These are phyloP conservation scores for Ispidina picta DNA, from an alignment of 2,797 vertebrate species.

Conservation along the genomic window DNA sequence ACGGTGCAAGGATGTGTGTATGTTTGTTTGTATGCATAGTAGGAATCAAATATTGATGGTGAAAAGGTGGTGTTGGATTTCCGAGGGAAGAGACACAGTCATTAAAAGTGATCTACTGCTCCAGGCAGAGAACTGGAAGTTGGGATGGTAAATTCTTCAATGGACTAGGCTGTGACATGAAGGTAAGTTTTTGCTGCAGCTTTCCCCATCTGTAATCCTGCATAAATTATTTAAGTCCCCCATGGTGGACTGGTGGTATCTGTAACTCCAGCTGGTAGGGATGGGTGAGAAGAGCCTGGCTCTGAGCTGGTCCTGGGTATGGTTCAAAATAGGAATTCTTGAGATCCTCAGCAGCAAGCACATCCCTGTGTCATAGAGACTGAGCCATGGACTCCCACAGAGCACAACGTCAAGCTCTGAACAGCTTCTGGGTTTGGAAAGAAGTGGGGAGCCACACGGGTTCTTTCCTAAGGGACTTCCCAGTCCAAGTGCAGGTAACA, in stretches of 20 bases:
- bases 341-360: background rate
- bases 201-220: background rate
- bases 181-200: constrained; percentile 54
- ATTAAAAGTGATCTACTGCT: background rate
- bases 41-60: background rate
- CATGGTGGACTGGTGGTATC: background rate
- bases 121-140: background rate
- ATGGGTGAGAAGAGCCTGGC: background rate
- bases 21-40: background rate
- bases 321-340: background rate
- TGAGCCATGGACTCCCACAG: background rate
- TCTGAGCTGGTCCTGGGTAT: background rate
- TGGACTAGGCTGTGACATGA: background rate
- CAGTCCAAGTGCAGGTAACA: constrained; percentile 12
- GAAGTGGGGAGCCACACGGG: constrained; percentile 22
- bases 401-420: constrained; percentile 55
- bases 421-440: constrained; percentile 63
- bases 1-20: background rate
- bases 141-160: background rate
- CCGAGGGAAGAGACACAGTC: background rate
- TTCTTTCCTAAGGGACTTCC: constrained; percentile 34
- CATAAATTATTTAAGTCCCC: background rate
- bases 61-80: background rate
- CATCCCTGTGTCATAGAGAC: background rate
- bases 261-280: background rate